Percentiles rank a stretch among this genome's conserved stretches.
Evolutionary conservation across 2,888 invertebrate genomes (phyloP).

Genomic region (Idaea aversata): DNA sequence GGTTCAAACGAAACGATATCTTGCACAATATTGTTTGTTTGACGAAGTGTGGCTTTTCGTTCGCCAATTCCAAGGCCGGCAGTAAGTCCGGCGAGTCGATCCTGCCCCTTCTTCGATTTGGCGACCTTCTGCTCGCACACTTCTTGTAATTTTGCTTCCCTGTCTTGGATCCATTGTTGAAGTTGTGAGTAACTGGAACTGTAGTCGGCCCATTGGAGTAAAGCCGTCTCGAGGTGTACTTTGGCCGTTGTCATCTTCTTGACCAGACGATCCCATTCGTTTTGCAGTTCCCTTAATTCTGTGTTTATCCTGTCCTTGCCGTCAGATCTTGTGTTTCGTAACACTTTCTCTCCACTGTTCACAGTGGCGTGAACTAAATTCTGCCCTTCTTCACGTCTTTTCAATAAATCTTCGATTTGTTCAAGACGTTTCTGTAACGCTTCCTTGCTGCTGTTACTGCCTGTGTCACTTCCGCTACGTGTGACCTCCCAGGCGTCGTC

Average conservation of each 20-base stretch:
- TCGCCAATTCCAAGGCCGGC: conserved; percentile 90
- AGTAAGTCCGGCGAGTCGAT: conserved; percentile 84
- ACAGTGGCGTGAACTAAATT: conserved; percentile 92
- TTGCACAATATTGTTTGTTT: conserved; percentile 96
- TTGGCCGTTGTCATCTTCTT: conserved; percentile 96
- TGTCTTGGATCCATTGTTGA: conserved; percentile 96
- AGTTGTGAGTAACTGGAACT: conserved; percentile 95
- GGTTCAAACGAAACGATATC: conserved; percentile 98
- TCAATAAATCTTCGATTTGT: conserved; percentile 89
- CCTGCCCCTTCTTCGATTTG: conserved; percentile 88
- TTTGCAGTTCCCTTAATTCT: conserved; percentile 93
- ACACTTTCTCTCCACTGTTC: conserved; percentile 93
- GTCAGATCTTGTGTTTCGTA: conserved; percentile 92
- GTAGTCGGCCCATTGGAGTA: conserved; percentile 97
- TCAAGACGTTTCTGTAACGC: conserved; percentile 89
- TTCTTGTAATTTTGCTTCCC: conserved; percentile 95
- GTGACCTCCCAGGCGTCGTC: conserved; percentile 91
- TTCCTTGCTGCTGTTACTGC: conserved; percentile 89
- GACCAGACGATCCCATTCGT: conserved; percentile 94
- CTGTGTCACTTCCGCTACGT: conserved; percentile 88
- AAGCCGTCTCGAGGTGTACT: conserved; percentile 92
- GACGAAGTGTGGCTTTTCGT: conserved; percentile 92
- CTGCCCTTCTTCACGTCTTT: conserved; percentile 92
- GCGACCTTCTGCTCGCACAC: conserved; percentile 92
- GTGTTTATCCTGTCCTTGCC: conserved; percentile 92